Percentiles rank a stretch among this genome's conserved stretches.
phyloP scores from a whole-genome alignment of 2,113 vertebrate species.

The Gymnobelideus leadbeateri region DNA sequence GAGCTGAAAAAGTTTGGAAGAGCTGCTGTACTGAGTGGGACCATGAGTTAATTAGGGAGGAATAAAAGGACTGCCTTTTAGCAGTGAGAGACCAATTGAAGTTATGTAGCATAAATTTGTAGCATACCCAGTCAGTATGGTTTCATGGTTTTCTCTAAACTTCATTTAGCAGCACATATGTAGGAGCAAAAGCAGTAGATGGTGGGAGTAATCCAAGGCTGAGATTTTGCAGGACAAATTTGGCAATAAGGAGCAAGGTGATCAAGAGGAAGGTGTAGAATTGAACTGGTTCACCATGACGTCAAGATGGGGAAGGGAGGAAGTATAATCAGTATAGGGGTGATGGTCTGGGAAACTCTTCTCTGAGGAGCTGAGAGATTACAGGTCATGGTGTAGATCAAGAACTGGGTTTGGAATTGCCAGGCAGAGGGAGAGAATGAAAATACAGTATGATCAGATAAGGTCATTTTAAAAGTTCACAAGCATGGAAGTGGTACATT shows the following conservation, averaged over 20 bases:
- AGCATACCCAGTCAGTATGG: neutral
- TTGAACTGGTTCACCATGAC: neutral
- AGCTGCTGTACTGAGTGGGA: neutral
- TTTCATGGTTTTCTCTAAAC: neutral
- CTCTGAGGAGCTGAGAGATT: neutral
- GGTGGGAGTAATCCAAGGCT: neutral
- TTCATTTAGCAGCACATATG: neutral
- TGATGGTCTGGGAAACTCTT: neutral
- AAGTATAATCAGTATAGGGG: neutral
- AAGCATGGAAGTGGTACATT: neutral
- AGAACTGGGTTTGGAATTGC: neutral
- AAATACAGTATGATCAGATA: neutral
- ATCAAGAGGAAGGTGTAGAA: neutral
- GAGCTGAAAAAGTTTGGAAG: neutral
- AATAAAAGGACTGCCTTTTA: neutral
- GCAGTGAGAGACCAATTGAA: neutral
- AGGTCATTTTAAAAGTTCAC: neutral
- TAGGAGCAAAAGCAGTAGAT: neutral
- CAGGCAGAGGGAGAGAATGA: neutral
- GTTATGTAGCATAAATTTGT: neutral
- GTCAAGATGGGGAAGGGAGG: neutral
- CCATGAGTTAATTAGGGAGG: neutral
- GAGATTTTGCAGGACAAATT: neutral
- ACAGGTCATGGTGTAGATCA: neutral
- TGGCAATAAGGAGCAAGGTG: neutral